Conservation (phyloP, 2,888 invertebrate genomes). For the Patella pellucida region DNA sequence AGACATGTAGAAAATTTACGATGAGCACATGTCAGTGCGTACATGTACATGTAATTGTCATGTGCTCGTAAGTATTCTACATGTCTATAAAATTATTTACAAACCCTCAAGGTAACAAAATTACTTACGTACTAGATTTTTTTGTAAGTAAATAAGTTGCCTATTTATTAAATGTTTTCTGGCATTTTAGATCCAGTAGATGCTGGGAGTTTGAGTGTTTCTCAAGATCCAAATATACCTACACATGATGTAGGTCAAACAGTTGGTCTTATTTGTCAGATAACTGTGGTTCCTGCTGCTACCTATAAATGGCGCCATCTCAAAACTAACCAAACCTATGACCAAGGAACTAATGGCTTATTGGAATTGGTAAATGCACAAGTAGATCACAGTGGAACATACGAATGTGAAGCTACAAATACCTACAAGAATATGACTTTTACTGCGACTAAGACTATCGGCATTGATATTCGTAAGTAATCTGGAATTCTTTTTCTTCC, state of each 20-base stretch:
- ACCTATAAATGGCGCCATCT: slow-evolving; percentile 14
- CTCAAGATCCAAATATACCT: background rate
- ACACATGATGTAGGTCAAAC: background rate
- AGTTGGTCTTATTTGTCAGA: slow-evolving; percentile 4
- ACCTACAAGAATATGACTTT: background rate
- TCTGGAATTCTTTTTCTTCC: no score
- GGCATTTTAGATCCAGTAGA: no score
- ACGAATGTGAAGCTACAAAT: background rate
- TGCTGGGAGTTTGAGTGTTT: background rate
- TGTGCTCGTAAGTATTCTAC: no score
- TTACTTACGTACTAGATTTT: no score
- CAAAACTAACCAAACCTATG: background rate
- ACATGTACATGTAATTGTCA: no score
- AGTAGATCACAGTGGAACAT: background rate
- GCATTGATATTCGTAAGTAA: no score
- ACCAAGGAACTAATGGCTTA: background rate
- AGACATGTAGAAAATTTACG: no score
- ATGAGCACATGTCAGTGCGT: no score
- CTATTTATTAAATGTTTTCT: no score
- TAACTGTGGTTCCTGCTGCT: background rate
- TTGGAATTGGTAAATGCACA: background rate
- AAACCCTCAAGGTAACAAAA: no score
- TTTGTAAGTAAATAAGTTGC: no score
- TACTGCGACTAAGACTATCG: background rate
- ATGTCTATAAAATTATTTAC: no score